Percentiles rank a stretch among this genome's conserved stretches.
phyloP scores from a whole-genome alignment of 2,113 vertebrate species.

The Xenotilapia caudafasciata region DNA sequence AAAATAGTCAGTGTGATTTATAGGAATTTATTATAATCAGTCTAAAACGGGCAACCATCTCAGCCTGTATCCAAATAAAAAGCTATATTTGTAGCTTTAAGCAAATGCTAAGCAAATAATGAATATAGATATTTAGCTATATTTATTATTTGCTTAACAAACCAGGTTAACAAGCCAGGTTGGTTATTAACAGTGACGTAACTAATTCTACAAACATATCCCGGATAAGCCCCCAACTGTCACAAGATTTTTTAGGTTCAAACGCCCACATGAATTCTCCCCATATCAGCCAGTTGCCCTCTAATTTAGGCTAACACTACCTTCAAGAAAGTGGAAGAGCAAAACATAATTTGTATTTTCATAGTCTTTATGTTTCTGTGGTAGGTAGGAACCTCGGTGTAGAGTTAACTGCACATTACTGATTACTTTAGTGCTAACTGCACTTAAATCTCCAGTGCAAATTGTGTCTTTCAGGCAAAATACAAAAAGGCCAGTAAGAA shows the following conservation, averaged over 20 bases:
- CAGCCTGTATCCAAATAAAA: background rate
- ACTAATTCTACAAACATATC: background rate
- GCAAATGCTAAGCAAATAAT: background rate
- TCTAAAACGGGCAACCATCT: background rate
- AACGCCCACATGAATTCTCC: fast-evolving
- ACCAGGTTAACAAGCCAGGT: background rate
- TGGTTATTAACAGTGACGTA: fast-evolving
- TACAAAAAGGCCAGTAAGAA: conserved; percentile 44
- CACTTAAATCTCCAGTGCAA: background rate
- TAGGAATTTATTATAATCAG: background rate
- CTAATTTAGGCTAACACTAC: background rate
- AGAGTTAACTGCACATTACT: background rate
- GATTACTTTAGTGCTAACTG: background rate
- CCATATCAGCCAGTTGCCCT: fast-evolving
- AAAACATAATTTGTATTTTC: background rate
- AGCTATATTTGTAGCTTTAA: background rate
- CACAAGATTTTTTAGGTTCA: fast-evolving
- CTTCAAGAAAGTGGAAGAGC: background rate
- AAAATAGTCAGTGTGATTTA: background rate
- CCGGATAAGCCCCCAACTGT: background rate
- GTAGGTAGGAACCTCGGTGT: fast-evolving
- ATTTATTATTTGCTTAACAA: background rate
- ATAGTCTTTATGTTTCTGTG: background rate
- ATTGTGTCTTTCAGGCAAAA: conserved; percentile 23
- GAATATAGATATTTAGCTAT: fast-evolving